These are phyloP conservation scores for Germaria angustata DNA, from an alignment of 2,888 invertebrate species.

Conservation along the genomic window DNA sequence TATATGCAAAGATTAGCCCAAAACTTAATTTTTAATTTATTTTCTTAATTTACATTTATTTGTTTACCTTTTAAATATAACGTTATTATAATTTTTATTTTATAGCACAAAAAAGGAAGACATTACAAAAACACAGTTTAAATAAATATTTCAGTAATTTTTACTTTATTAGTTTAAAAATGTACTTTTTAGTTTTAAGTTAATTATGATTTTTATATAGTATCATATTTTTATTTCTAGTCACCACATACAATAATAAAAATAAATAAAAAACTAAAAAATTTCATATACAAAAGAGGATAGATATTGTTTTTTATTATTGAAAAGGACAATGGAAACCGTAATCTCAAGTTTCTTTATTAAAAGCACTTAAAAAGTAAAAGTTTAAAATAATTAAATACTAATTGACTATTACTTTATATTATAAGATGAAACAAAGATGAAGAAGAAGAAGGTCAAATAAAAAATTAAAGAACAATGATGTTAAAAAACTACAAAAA, in stretches of 20 bases:
- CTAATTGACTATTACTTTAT: constrained; percentile 47
- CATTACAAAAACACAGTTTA: not conserved
- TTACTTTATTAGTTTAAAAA: constrained; percentile 46
- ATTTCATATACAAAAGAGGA: constrained; percentile 43
- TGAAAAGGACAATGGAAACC: constrained; percentile 1
- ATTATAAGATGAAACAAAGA: not conserved
- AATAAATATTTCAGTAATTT: constrained; percentile 32
- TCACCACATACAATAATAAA: constrained; percentile 60
- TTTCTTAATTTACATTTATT: constrained; percentile 20
- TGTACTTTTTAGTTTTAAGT: constrained; percentile 42
- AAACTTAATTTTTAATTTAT: constrained; percentile 55
- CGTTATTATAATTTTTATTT: constrained; percentile 44
- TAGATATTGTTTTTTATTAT: constrained; percentile 19
- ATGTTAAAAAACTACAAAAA: not conserved
- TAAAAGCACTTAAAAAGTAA: constrained; percentile 15
- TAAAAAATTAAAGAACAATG: not conserved
- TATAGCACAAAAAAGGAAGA: constrained; percentile 15
- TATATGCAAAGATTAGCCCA: constrained; percentile 66
- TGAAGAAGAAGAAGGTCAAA: constrained; percentile 1
- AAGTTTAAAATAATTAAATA: not conserved
- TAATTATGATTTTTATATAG: constrained; percentile 46
- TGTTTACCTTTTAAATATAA: constrained; percentile 38
- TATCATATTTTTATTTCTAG: constrained; percentile 66
- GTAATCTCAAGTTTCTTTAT: constrained; percentile 2
- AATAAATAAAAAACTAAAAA: constrained; percentile 35